These are phyloP conservation scores for Capreolus pygargus DNA, from an alignment of 2,113 vertebrate species.

Conservation along the genomic window DNA sequence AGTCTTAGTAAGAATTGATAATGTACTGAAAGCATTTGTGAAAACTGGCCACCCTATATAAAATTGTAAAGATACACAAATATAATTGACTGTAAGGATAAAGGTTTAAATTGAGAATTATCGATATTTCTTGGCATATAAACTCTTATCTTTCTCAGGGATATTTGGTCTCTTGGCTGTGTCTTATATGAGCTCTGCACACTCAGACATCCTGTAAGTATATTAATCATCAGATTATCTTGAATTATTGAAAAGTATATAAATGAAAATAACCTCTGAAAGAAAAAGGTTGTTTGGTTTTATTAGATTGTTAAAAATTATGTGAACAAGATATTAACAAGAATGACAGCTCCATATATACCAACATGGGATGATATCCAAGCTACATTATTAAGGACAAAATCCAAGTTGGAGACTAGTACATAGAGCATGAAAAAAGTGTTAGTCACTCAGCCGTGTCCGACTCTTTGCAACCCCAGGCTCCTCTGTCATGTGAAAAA, in stretches of 20 bases:
- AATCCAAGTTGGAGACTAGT: neutral
- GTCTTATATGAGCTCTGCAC: constrained; percentile 92
- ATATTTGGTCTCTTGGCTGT: constrained; percentile 94
- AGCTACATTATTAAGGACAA: neutral
- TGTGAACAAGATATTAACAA: neutral
- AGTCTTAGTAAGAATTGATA: neutral
- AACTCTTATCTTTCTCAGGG: constrained; percentile 81
- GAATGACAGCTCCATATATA: neutral
- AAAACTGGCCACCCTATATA: neutral
- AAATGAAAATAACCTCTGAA: constrained; percentile 19
- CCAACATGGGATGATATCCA: neutral
- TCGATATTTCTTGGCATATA: constrained; percentile 31
- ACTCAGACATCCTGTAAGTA: constrained; percentile 91
- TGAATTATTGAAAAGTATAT: constrained; percentile 2
- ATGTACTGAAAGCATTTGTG: constrained; percentile 9
- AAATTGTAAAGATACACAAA: neutral
- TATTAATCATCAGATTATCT: neutral
- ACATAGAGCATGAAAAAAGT: neutral
- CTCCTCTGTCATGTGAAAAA: neutral
- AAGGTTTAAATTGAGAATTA: neutral
- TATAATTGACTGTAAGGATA: neutral
- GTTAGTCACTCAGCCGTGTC: neutral
- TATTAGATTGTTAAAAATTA: neutral
- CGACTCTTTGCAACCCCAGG: neutral
- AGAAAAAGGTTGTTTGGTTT: constrained; percentile 5